Evolutionary conservation across 1,140 invertebrate species (phyloP), one percentile per base, ranked within the genome.

Genomic region (Physella acuta): DNA sequence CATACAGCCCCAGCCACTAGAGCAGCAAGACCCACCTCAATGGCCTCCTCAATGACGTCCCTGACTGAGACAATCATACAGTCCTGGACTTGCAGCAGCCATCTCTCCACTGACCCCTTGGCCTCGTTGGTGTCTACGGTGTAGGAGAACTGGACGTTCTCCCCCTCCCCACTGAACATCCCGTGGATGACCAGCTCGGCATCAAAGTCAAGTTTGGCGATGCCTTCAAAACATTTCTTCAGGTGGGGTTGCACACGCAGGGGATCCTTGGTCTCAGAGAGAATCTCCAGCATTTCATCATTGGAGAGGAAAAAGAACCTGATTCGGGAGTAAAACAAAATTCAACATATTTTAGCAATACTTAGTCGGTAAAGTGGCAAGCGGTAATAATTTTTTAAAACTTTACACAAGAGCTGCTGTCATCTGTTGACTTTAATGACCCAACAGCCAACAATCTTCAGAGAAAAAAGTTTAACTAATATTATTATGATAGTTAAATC

Each of bases 241-340:
- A 86, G 72, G 76, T 86, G 85, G 20, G 85, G 85, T 74, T 86
- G 85, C 30, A 86, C 85, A 55, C 85, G 75, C 3, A 75, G 74
- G 24, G 85, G 85, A 72, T 86, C 85, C 71, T 86, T 86, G 1
- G 85, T 86, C 75, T 86, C 85, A 0, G 85, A 86, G 56, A 86
- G 75, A 72, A 86, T 86, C 77, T 86, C 85, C 62, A 86, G 71
- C 81, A 86, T 85, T 75, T 86, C 85, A 71, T 86, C 85, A 72
- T 86, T 86, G 44, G 85, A 86, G 62, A 86, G 70, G 77, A 86
- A 86, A 77, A 86, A 86, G 73, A 86, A 86, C 71, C 84, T 82
- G 71, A 20, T 3, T 68, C n/a, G n/a, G n/a, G n/a, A n/a, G 53
- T 2, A 53, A 17, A 34, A 44, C 24, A 26, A 24, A 17, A 65